Evolutionary conservation across 2,113 vertebrate genomes (phyloP).

Genomic region (Pseudolaguvia tuberculata): DNA sequence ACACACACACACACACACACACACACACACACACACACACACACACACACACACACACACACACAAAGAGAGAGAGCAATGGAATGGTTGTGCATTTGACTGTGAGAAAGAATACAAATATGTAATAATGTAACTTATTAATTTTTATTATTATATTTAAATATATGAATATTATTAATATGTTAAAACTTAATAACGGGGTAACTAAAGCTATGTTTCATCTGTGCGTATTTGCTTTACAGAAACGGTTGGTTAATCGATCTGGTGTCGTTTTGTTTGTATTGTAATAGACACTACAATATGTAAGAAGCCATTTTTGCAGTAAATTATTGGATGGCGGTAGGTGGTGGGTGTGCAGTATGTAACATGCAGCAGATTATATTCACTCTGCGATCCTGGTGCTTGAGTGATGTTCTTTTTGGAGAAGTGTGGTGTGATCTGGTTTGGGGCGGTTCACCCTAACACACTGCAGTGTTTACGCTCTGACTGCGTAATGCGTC

Average conservation of each 20-base stretch:
- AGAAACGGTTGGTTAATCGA: too few species aligned
- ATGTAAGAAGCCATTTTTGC: background rate
- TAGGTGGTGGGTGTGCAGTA: background rate
- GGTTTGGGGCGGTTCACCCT: slow-evolving; percentile 14
- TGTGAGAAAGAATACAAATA: too few species aligned
- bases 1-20: too few species aligned
- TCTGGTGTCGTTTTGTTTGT: background rate
- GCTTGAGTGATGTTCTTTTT: background rate
- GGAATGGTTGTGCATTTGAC: too few species aligned
- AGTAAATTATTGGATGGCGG: background rate
- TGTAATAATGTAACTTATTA: too few species aligned
- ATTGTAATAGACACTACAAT: background rate
- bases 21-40: too few species aligned
- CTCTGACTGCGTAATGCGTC: slow-evolving; percentile 35
- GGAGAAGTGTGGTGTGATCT: slow-evolving; percentile 18
- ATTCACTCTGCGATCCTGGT: background rate
- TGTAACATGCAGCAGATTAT: background rate
- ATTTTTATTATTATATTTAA: too few species aligned
- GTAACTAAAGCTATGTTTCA: background rate
- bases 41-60: too few species aligned
- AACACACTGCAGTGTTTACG: slow-evolving; percentile 9
- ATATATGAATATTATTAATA: too few species aligned
- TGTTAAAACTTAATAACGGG: background rate
- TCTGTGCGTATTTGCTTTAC: too few species aligned
- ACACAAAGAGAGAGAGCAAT: background rate